Percentiles rank a stretch among this genome's conserved stretches.
Conservation (phyloP, 2,113 vertebrate species). For the Lepisosteus oculatus region DNA sequence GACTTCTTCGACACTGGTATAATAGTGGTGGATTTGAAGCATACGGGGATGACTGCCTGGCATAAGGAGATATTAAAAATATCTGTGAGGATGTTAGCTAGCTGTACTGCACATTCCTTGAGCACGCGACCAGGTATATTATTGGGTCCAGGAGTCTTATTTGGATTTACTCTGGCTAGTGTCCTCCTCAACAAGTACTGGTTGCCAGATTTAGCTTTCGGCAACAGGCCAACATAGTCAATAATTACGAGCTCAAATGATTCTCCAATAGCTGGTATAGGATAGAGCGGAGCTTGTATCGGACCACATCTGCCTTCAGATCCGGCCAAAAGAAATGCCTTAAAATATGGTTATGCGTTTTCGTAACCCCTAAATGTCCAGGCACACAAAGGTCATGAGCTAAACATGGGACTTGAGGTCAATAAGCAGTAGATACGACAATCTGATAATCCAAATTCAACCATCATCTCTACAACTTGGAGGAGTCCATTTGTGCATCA, state of each 20-base stretch:
- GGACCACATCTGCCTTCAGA: not conserved
- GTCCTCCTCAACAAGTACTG: slow-evolving; percentile 14
- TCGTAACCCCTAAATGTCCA: slow-evolving; percentile 17
- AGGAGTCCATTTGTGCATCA: slow-evolving; percentile 13
- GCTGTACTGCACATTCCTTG: no score
- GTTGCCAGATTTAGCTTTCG: slow-evolving; percentile 8
- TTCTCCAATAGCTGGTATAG: slow-evolving; percentile 4
- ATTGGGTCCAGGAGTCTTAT: no score
- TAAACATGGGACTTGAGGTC: not conserved
- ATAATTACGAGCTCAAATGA: slow-evolving; percentile 15
- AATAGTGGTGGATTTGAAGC: no score
- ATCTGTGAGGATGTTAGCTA: no score
- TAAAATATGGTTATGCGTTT: slow-evolving; percentile 8
- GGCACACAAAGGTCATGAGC: slow-evolving; percentile 12
- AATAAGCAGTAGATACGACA: not conserved
- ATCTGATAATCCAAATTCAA: not conserved
- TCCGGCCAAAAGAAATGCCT: slow-evolving; percentile 23
- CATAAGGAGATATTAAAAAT: no score
- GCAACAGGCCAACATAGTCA: slow-evolving; percentile 8
- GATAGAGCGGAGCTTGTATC: not conserved
- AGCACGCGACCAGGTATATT: no score
- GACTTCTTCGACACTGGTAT: no score
- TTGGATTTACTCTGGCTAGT: no score
- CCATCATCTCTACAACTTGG: not conserved
- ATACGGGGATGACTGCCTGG: no score